Conservation (phyloP, 53 echinoderm and acorn worm species). For the Luidia sarsii region DNA sequence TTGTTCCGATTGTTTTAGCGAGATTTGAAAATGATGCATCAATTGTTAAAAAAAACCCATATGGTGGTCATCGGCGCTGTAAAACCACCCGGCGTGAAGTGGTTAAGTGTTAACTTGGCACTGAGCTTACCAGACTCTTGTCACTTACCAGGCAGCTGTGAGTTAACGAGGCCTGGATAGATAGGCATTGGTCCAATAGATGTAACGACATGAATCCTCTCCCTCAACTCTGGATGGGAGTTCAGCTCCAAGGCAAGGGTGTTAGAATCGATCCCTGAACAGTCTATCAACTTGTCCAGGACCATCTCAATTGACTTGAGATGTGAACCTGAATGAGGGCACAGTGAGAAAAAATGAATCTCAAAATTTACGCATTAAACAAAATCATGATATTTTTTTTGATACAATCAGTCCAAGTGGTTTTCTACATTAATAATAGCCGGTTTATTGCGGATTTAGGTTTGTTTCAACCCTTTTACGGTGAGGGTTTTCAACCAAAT, state of each 20-base stretch:
- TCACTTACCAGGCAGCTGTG: constrained; percentile 77
- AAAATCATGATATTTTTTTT: not conserved
- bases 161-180: constrained; percentile 73
- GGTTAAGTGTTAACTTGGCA: too few species aligned
- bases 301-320: constrained; percentile 81
- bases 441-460: too few species aligned
- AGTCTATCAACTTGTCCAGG: constrained; percentile 70
- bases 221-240: constrained; percentile 50
- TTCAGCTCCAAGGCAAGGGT: constrained; percentile 67
- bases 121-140: too few species aligned
- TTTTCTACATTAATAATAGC: not conserved
- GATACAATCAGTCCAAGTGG: not conserved
- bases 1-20: too few species aligned
- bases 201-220: constrained; percentile 69
- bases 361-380: not conserved
- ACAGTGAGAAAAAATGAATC: not conserved
- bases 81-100: too few species aligned
- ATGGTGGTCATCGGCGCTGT: too few species aligned
- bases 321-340: constrained; percentile 75
- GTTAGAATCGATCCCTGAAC: constrained; percentile 74
- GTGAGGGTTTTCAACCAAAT: too few species aligned
- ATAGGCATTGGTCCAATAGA: constrained; percentile 81
- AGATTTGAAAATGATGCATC: too few species aligned
- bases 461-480: too few species aligned
- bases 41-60: too few species aligned